phyloP scores from a whole-genome alignment of 2,888 invertebrate species.

The Lasioglossum marginatum region DNA sequence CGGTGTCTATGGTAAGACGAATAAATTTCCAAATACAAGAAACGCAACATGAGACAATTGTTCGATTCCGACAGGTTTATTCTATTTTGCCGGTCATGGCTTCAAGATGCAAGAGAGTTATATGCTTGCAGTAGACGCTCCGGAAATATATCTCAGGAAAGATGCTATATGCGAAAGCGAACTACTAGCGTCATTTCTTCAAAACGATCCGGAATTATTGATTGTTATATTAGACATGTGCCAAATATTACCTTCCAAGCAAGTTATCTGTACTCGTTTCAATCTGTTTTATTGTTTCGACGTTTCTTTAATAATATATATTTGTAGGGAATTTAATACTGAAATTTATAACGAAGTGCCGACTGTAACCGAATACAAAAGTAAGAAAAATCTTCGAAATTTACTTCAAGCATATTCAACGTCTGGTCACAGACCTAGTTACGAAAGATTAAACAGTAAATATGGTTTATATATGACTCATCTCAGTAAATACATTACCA shows the following conservation, averaged over 20 bases:
- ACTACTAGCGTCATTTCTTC: constrained; percentile 74
- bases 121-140: constrained; percentile 81
- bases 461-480: constrained; percentile 80
- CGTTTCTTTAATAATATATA: not conserved
- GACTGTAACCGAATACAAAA: constrained; percentile 74
- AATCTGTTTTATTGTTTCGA: not conserved
- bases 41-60: constrained; percentile 7
- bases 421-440: constrained; percentile 79
- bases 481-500: constrained; percentile 77
- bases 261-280: constrained; percentile 34
- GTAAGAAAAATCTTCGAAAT: constrained; percentile 77
- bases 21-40: not conserved
- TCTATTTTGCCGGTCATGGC: constrained; percentile 83
- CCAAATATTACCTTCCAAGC: constrained; percentile 80
- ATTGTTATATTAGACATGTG: constrained; percentile 82
- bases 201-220: constrained; percentile 78
- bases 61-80: constrained; percentile 72
- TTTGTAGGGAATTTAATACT: constrained; percentile 78
- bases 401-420: constrained; percentile 82
- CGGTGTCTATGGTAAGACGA: constrained; percentile 79
- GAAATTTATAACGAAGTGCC: constrained; percentile 78
- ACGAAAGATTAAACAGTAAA: constrained; percentile 74
- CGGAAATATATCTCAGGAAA: constrained; percentile 73
- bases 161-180: constrained; percentile 80
- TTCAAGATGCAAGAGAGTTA: constrained; percentile 82